phyloP scores from a whole-genome alignment of 2,113 vertebrate species.

The Struthio camelus region DNA sequence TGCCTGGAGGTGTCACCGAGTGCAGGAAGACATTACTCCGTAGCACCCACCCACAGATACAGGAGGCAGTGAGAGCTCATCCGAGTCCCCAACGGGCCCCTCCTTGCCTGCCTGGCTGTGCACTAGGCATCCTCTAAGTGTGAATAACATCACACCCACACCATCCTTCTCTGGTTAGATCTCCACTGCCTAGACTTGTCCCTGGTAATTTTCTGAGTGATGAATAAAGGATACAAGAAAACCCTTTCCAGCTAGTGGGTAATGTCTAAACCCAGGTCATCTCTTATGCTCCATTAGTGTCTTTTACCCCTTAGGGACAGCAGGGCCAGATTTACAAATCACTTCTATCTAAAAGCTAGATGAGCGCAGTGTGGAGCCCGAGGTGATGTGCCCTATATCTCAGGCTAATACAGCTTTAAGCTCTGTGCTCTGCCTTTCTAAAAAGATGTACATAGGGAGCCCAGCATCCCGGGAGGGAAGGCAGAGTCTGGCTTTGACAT shows the following conservation, averaged over 20 bases:
- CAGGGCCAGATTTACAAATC: no score
- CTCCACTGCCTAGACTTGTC: not conserved
- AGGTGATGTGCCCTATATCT: no score
- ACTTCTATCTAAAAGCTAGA: no score
- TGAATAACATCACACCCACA: not conserved
- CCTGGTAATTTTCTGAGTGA: not conserved
- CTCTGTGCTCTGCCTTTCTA: not conserved
- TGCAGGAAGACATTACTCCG: no score
- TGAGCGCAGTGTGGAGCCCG: accelerated
- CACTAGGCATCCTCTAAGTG: not conserved
- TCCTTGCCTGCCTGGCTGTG: not conserved
- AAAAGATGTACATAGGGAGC: no score
- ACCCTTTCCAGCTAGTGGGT: not conserved
- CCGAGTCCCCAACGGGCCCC: not conserved
- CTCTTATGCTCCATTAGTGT: not conserved
- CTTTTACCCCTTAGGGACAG: no score
- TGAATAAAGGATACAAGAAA: slow-evolving; percentile 41
- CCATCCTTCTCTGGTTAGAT: not conserved
- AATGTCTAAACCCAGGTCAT: not conserved
- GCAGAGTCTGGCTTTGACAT: not conserved
- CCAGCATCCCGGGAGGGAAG: no score
- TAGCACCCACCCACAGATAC: not conserved
- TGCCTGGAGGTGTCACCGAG: not conserved
- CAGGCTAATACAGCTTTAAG: not conserved
- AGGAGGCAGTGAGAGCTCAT: not conserved